Conservation (phyloP, 2,113 vertebrate genomes). For the Salminus brasiliensis region DNA sequence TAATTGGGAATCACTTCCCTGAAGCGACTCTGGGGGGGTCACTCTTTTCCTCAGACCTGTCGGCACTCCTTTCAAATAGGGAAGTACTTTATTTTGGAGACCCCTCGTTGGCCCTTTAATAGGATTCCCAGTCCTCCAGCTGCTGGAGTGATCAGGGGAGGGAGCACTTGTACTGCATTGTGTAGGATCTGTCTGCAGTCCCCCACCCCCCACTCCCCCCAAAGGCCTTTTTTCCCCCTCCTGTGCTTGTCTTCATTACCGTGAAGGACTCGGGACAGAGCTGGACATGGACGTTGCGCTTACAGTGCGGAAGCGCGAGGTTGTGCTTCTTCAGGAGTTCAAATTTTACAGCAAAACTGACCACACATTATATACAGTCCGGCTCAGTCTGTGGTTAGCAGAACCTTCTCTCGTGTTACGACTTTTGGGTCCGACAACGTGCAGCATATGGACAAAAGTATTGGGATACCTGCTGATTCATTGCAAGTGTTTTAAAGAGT, state of each 20-base stretch:
- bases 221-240: conserved; percentile 44
- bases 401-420: too few relatives aligned
- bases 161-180: conserved; percentile 50
- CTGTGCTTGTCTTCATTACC: conserved; percentile 46
- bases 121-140: conserved; percentile 70
- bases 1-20: conserved; percentile 55
- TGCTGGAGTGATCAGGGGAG: conserved; percentile 68
- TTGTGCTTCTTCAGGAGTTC: background rate
- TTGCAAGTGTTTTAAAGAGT: too few relatives aligned
- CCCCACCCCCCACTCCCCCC: background rate
- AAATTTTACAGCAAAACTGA: background rate
- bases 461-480: too few relatives aligned
- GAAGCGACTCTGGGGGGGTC: conserved; percentile 57
- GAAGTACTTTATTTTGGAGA: conserved; percentile 44
- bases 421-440: too few relatives aligned
- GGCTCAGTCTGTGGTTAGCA: too few relatives aligned
- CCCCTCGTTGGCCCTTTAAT: conserved; percentile 64
- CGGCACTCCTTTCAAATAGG: conserved; percentile 58
- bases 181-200: conserved; percentile 48
- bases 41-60: conserved; percentile 58
- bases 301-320: too few relatives aligned
- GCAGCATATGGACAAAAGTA: too few relatives aligned
- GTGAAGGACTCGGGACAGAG: conserved; percentile 21
- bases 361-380: background rate
- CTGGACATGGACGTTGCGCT: too few relatives aligned